Evolutionary conservation across 2,113 vertebrate genomes (phyloP).

Genomic region (Sylvilagus bachmani): DNA sequence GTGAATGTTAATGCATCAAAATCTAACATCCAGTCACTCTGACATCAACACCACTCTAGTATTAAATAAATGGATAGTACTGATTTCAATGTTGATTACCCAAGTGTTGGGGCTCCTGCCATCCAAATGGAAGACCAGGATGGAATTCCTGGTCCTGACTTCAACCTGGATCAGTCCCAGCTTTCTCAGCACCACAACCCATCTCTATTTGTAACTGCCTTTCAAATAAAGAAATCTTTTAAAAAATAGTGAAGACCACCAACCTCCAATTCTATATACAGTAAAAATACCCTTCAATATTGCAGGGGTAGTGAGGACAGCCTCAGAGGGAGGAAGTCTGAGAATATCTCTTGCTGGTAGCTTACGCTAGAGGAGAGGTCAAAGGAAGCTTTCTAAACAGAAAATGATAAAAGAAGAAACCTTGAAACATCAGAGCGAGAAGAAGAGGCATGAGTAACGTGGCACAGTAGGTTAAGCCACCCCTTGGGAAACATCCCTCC

Average conservation of each 20-base stretch:
- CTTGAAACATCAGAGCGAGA: not conserved
- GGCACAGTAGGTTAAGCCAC: too few relatives aligned
- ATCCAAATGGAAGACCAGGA: too few relatives aligned
- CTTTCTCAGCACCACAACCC: too few relatives aligned
- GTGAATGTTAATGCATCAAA: not conserved
- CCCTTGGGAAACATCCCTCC: too few relatives aligned
- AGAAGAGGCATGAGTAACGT: not conserved
- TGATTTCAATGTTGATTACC: not conserved
- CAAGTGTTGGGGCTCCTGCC: too few relatives aligned
- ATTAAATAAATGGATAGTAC: not conserved
- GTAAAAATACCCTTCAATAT: not conserved
- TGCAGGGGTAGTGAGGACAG: not conserved
- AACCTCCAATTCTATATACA: not conserved
- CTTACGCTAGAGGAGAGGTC: too few relatives aligned
- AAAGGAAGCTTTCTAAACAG: not conserved
- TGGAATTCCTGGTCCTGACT: too few relatives aligned
- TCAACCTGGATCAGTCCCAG: too few relatives aligned
- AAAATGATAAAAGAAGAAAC: not conserved
- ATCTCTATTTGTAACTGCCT: too few relatives aligned
- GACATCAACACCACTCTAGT: not conserved
- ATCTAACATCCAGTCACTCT: not conserved
- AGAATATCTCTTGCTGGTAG: too few relatives aligned
- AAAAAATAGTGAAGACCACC: not conserved
- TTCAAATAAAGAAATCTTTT: not conserved
- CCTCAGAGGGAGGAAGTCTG: not conserved